phyloP scores from a whole-genome alignment of 2,888 invertebrate genomes.

The Drosophila fungiperda region DNA sequence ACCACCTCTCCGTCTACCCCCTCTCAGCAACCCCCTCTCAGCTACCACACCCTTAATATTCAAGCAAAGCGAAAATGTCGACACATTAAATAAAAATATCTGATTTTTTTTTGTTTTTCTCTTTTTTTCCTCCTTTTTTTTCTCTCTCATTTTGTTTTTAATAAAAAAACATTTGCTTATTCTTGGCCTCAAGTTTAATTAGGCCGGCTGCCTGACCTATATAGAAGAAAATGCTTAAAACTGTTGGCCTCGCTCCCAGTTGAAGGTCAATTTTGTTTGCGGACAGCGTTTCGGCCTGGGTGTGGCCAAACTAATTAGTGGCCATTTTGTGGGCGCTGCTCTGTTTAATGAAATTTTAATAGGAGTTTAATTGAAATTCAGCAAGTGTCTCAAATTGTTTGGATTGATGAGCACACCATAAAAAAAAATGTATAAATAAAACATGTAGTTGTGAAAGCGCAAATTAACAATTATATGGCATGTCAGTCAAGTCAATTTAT shows the following conservation, averaged over 20 bases:
- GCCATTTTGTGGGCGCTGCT: conserved; percentile 67
- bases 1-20: not conserved
- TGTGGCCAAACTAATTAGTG: conserved; percentile 72
- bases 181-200: conserved; percentile 66
- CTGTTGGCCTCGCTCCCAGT: conserved; percentile 31
- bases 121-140: not conserved
- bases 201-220: conserved; percentile 58
- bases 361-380: conserved; percentile 68
- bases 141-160: not conserved
- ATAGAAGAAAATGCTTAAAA: conserved; percentile 47
- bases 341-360: conserved; percentile 74
- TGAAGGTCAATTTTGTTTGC: conserved; percentile 58
- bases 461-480: not conserved
- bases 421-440: too few relatives aligned
- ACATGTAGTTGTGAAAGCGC: not conserved
- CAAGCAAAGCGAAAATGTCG: conserved; percentile 73
- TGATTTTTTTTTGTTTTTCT: conserved; percentile 11
- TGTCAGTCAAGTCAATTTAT: not conserved
- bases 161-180: conserved; percentile 26
- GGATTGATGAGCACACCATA: not conserved
- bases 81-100: conserved; percentile 64
- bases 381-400: conserved; percentile 11
- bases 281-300: conserved; percentile 17
- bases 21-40: not conserved
- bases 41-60: conserved; percentile 7